Percentiles rank a stretch among this genome's conserved stretches.
These are phyloP conservation scores for Scalopus aquaticus DNA, from an alignment of 2,113 vertebrate genomes.

Conservation along the genomic window DNA sequence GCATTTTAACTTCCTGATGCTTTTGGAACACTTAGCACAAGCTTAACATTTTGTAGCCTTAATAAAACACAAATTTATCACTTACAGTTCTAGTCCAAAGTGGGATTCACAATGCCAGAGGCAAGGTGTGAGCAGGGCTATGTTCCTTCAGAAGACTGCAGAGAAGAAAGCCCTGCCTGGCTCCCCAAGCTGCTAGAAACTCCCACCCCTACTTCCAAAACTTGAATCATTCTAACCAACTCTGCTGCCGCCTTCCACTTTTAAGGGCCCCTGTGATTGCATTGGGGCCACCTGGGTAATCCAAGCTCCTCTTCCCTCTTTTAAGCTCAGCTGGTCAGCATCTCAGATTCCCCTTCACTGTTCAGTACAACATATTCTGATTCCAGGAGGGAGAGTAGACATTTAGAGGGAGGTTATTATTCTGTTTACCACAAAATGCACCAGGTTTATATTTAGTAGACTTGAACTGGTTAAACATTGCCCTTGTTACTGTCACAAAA, in stretches of 20 bases:
- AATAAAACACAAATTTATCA: not conserved
- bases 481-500: slow-evolving; percentile 45
- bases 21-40: not conserved
- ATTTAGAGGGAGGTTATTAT: not conserved
- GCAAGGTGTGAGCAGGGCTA: not conserved
- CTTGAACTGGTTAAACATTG: slow-evolving; percentile 35
- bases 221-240: not conserved
- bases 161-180: fast-evolving
- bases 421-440: not conserved
- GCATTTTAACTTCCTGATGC: not conserved
- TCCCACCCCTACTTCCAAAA: not conserved
- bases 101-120: not conserved
- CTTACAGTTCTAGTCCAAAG: not conserved
- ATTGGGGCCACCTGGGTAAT: not conserved
- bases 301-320: fast-evolving
- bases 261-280: not conserved
- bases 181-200: not conserved
- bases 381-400: not conserved
- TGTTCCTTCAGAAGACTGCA: not conserved
- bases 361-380: not conserved
- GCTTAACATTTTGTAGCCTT: no score
- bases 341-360: not conserved
- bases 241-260: not conserved
- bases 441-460: not conserved
- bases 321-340: not conserved